Evolutionary conservation across 1,140 invertebrate genomes (phyloP), one percentile per base, ranked within the genome.

Genomic region (Eupristina koningsbergeri): DNA sequence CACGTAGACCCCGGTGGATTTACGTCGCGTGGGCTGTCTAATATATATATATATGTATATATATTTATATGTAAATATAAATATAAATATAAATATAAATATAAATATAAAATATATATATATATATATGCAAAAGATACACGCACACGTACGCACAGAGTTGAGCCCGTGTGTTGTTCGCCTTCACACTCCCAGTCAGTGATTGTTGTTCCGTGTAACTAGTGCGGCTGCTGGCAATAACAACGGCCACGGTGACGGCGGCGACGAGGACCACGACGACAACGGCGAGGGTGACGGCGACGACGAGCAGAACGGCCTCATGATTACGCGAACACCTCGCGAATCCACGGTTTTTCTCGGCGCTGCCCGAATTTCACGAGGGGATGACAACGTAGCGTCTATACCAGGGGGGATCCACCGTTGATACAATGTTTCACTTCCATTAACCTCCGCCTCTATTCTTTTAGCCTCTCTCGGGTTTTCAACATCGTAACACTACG

Each of bases 121-220:
- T n/a, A n/a, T 69, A 39, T 69, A 39, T 69, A 69, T 39, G 64
- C 64, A 69, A 69, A 69, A 39, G 34, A 36, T 36, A 69, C 34
- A 69, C 64, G 19, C 64, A 22, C 64, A 31, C 64, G 19, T 39
- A 69, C 34, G 64, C 34, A 71, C 29, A 36, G 8, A 36, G n/a
- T 39, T 22, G n/a, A n/a, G 67, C 67, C 39, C 36, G 67, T 71
- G 36, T 26, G 36, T 36, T 36, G 64, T 67, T 34, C 64, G 15
- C 41, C 73, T 74, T 74, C 74, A 76, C 74, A 76, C 74, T 76
- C 50, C 19, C 15, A 76, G 29, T 58, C 9, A 0, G 50, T 22
- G 74, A 76, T 58, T 34, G 74, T 76, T 76, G 74, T 76, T 76
- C 31, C 74, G 74, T 31, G 74, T 76, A 58, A 45, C 74, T 58